phyloP scores from a whole-genome alignment of 2,113 vertebrate genomes.

The Ptyas mucosa region DNA sequence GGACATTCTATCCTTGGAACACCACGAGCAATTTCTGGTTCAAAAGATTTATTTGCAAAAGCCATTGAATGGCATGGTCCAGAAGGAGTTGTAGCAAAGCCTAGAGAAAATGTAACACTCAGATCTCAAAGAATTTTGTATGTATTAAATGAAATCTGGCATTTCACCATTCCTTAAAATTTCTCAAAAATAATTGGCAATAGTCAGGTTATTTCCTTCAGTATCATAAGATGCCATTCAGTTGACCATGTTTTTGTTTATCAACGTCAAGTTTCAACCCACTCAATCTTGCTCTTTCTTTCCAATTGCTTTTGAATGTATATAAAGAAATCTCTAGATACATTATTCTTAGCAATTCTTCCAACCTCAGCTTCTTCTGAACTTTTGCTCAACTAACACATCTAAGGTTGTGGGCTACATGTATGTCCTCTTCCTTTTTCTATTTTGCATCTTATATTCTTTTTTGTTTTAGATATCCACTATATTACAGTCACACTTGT shows the following conservation, averaged over 20 bases:
- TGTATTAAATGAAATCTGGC: neutral
- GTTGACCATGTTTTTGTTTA: neutral
- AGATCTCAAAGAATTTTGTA: neutral
- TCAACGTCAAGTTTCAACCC: neutral
- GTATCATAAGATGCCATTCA: neutral
- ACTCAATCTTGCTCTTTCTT: neutral
- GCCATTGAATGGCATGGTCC: neutral
- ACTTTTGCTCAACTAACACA: neutral
- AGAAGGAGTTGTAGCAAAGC: neutral
- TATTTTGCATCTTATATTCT: neutral
- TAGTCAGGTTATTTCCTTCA: neutral
- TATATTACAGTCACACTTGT: neutral
- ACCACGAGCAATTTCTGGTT: neutral
- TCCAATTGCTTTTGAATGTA: neutral
- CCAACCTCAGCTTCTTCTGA: neutral
- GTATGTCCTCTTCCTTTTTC: neutral
- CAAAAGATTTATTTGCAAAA: neutral
- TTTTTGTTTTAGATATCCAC: neutral
- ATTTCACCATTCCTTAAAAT: neutral
- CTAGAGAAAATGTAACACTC: neutral
- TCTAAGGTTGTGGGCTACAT: neutral
- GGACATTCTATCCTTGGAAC: neutral
- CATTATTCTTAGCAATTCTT: neutral
- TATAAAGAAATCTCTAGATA: neutral
- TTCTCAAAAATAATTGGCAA: neutral